Conservation (phyloP, 2,888 invertebrate genomes). For the Pachymerium ferrugineum region DNA sequence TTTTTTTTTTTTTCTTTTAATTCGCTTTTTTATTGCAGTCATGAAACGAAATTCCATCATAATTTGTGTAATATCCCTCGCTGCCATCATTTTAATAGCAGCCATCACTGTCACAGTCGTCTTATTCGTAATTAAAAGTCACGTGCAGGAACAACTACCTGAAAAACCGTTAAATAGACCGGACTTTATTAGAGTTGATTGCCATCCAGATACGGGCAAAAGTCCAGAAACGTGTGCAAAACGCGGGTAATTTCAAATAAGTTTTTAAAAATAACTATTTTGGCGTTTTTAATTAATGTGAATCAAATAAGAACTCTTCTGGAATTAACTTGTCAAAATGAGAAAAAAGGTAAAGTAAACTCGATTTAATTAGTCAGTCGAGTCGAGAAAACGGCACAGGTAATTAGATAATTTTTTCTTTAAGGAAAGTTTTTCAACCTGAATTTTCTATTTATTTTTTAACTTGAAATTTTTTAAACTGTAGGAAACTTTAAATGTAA, state of each 20-base stretch:
- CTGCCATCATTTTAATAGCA: background rate
- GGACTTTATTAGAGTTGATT: background rate
- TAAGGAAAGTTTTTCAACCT: no score
- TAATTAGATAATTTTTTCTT: no score
- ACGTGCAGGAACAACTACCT: background rate
- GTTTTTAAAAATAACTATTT: no score
- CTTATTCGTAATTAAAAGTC: background rate
- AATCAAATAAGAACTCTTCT: no score
- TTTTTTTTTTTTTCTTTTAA: background rate
- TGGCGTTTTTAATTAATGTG: no score
- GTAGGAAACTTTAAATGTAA: background rate
- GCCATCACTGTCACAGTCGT: background rate
- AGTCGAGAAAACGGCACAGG: no score
- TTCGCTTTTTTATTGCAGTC: background rate
- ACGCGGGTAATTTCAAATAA: slow-evolving; percentile 20
- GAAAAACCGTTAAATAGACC: background rate
- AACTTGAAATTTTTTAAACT: no score
- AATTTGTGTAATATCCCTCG: background rate
- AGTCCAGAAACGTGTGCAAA: background rate
- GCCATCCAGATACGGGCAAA: background rate
- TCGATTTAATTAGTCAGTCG: no score
- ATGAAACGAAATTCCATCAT: background rate
- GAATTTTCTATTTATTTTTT: no score
- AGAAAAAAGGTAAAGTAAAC: no score
- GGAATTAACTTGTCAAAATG: no score